A percentile compares a stretch with the other conserved stretches of the same genome.
Evolutionary conservation across 2,888 invertebrate genomes (phyloP).

Genomic region (Pseudococcus viburni): DNA sequence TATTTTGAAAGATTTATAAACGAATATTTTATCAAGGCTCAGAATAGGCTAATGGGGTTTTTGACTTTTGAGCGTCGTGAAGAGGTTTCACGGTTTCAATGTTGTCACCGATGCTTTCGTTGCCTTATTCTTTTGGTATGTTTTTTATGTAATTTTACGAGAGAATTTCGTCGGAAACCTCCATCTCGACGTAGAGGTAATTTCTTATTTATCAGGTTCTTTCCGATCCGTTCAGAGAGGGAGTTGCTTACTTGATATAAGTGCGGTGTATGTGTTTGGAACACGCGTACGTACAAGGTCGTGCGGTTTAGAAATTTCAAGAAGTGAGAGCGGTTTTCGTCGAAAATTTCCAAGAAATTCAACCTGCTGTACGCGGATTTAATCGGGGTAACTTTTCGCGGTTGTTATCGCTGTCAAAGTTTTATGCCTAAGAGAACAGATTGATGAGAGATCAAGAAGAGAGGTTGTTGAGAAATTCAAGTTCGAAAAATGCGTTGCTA

Average conservation of each 20-base stretch:
- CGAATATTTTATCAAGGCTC: conserved; percentile 33
- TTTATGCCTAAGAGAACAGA: not conserved
- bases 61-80: not conserved
- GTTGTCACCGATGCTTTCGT: not conserved
- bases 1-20: conserved; percentile 37
- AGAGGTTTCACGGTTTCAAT: not conserved
- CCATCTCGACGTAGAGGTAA: not conserved
- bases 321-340: not conserved
- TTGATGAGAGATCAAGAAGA: not conserved
- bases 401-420: not conserved
- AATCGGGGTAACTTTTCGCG: conserved; percentile 7
- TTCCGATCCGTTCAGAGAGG: not conserved
- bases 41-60: conserved; percentile 12
- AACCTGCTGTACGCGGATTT: not conserved
- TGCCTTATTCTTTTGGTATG: not conserved
- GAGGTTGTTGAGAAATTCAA: not conserved
- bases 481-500: not conserved
- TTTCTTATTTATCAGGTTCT: not conserved
- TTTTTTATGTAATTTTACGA: not conserved
- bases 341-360: conserved; percentile 20
- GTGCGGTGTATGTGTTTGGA: not conserved
- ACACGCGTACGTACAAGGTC: not conserved
- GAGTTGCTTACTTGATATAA: not conserved
- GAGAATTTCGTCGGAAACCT: not conserved
- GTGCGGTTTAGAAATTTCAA: conserved; percentile 5